These are phyloP conservation scores for Rhipidura dahli DNA, from an alignment of 2,113 vertebrate genomes.

Conservation along the genomic window DNA sequence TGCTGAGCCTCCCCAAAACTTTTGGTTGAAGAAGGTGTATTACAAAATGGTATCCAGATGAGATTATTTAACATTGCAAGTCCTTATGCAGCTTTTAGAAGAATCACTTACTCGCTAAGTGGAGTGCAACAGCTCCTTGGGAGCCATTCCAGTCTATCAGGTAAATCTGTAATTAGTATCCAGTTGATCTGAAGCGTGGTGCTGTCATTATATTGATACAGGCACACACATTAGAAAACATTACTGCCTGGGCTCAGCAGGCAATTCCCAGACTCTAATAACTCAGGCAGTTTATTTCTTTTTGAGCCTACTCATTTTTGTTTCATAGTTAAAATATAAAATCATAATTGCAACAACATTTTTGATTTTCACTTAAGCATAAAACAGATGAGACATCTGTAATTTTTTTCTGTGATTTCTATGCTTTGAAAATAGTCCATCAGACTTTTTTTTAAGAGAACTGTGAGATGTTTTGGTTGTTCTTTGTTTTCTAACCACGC, in stretches of 20 bases:
- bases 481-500: neutral
- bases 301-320: neutral
- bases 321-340: conserved; percentile 4
- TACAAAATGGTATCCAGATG: neutral
- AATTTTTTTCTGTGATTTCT: neutral
- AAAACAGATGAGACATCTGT: neutral
- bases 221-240: conserved; percentile 14
- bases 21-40: neutral
- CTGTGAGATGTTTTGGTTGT: neutral
- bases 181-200: conserved; percentile 25
- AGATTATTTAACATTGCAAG: neutral
- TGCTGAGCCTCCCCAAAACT: neutral
- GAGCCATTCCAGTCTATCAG: conserved; percentile 41
- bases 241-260: conserved; percentile 17
- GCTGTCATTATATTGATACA: conserved; percentile 23
- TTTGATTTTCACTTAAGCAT: conserved; percentile 1
- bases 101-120: conserved; percentile 7
- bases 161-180: conserved; percentile 57
- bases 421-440: neutral
- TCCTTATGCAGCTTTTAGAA: neutral
- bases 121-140: conserved; percentile 27
- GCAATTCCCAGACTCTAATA: neutral
- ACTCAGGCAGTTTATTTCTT: neutral
- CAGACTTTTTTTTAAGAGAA: neutral
- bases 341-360: neutral